A percentile compares a stretch with the other conserved stretches of the same genome.
Evolutionary conservation across 2,113 vertebrate genomes (phyloP).

Genomic region (Triplophysa siluroides): DNA sequence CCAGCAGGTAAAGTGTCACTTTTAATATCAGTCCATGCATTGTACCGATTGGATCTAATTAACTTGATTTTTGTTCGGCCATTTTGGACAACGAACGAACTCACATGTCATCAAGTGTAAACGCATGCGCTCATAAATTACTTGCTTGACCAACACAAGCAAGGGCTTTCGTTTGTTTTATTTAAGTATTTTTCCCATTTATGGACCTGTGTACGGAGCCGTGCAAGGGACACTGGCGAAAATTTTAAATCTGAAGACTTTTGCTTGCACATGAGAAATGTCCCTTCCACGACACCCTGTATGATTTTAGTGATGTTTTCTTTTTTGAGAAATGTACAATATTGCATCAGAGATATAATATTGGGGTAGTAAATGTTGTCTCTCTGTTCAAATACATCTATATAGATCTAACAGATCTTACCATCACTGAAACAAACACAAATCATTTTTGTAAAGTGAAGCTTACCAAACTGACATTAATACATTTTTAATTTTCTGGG

Average conservation of each 20-base stretch:
- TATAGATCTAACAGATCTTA: no score
- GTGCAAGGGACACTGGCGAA: no score
- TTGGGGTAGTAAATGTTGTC: background rate
- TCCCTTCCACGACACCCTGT: background rate
- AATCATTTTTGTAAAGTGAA: background rate
- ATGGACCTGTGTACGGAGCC: background rate
- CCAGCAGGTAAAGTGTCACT: conserved; percentile 74
- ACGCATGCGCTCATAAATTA: conserved; percentile 13
- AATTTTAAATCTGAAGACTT: no score
- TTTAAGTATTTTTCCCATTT: background rate
- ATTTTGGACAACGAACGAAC: conserved; percentile 51
- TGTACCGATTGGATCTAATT: conserved; percentile 65
- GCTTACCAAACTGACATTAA: conserved; percentile 8
- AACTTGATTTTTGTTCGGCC: conserved; percentile 56
- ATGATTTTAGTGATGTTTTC: background rate
- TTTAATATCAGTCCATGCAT: conserved; percentile 58
- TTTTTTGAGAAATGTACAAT: background rate
- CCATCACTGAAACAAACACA: background rate
- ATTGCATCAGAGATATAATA: background rate
- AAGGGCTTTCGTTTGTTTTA: background rate
- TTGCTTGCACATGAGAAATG: no score
- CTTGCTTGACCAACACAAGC: conserved; percentile 17
- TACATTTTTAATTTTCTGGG: conserved; percentile 26
- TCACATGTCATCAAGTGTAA: conserved; percentile 43
- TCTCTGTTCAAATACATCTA: background rate